Conservation (phyloP, 2,888 invertebrate species). For the Selenia dentaria region DNA sequence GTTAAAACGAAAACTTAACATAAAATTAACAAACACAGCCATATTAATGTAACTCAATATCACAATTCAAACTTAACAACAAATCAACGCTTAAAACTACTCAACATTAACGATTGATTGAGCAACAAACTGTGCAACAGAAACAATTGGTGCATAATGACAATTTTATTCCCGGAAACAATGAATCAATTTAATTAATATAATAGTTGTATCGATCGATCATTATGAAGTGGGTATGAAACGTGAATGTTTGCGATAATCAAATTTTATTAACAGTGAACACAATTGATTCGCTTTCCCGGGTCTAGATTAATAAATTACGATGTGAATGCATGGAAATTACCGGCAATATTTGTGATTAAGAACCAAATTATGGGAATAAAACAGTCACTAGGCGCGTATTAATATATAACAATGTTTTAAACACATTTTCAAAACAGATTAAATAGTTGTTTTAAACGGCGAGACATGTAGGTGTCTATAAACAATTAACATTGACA, state of each 20-base stretch:
- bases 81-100: slow-evolving; percentile 77
- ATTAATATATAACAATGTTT: slow-evolving; percentile 23
- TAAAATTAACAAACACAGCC: slow-evolving; percentile 85
- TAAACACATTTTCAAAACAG: slow-evolving; percentile 15
- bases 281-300: slow-evolving; percentile 28
- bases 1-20: slow-evolving; percentile 83
- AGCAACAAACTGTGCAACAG: slow-evolving; percentile 32
- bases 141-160: slow-evolving; percentile 59
- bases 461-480: too few species aligned
- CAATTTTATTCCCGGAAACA: slow-evolving; percentile 58
- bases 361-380: slow-evolving; percentile 38
- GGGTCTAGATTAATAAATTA: slow-evolving; percentile 19
- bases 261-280: slow-evolving; percentile 36
- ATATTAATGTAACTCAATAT: slow-evolving; percentile 62
- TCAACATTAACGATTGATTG: slow-evolving; percentile 61
- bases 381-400: slow-evolving; percentile 55
- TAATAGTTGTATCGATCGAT: slow-evolving; percentile 19
- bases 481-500: too few species aligned
- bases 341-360: slow-evolving; percentile 19
- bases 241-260: slow-evolving; percentile 28
- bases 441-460: neutral
- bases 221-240: slow-evolving; percentile 18
- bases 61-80: slow-evolving; percentile 74
- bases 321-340: slow-evolving; percentile 19
- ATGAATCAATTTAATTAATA: neutral